phyloP scores from a whole-genome alignment of 2,888 invertebrate genomes.

The Cactoblastis cactorum region DNA sequence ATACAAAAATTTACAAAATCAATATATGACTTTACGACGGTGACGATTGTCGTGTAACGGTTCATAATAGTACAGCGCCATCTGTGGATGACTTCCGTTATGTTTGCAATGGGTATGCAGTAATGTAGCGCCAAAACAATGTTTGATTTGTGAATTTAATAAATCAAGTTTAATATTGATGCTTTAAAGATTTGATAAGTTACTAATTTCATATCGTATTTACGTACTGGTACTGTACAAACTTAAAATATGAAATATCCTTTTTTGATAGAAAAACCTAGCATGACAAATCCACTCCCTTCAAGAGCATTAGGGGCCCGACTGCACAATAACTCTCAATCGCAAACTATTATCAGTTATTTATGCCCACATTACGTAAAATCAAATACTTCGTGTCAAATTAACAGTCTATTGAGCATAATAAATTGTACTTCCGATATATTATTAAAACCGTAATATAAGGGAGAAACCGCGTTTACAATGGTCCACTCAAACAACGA shows the following conservation, averaged over 20 bases:
- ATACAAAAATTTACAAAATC: too few relatives aligned
- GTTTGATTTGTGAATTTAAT: not conserved
- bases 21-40: slow-evolving; percentile 7
- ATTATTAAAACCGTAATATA: not conserved
- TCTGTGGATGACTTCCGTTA: not conserved
- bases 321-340: not conserved
- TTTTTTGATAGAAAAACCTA: not conserved
- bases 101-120: not conserved
- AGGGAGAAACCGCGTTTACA: not conserved
- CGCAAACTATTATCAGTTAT: not conserved
- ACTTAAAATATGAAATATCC: too few relatives aligned
- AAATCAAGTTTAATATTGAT: not conserved
- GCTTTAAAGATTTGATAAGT: too few relatives aligned
- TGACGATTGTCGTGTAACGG: slow-evolving; percentile 1
- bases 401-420: slow-evolving; percentile 4
- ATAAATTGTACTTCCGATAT: slow-evolving; percentile 5
- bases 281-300: not conserved
- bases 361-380: slow-evolving; percentile 6
- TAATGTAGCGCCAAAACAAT: not conserved
- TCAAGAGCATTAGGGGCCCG: not conserved
- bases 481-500: slow-evolving; percentile 3
- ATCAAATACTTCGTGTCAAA: not conserved
- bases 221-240: too few relatives aligned
- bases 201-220: too few relatives aligned
- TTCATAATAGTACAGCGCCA: not conserved